Conservation (phyloP, 1,140 invertebrate genomes). For the Stegodyphus mimosarum region DNA sequence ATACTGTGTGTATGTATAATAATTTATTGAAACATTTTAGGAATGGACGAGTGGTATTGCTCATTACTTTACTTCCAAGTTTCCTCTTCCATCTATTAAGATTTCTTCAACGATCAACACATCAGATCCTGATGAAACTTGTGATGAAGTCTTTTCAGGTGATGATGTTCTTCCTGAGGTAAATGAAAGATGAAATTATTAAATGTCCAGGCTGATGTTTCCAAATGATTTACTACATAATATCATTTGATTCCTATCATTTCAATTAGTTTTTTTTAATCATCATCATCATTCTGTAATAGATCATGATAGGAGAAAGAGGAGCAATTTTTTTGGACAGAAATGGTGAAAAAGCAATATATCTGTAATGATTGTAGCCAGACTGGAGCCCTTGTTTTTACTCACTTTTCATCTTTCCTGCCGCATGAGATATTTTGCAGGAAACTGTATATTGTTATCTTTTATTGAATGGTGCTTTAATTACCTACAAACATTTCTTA, state of each 20-base stretch:
- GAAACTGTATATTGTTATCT: too few relatives aligned
- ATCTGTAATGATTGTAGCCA: too few relatives aligned
- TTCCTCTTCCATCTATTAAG: not conserved
- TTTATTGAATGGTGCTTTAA: too few relatives aligned
- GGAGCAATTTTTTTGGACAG: too few relatives aligned
- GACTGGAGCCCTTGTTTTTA: too few relatives aligned
- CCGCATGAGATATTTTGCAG: too few relatives aligned
- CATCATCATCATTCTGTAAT: not conserved
- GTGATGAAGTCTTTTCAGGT: constrained; percentile 4
- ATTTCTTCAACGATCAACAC: not conserved
- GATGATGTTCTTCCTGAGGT: constrained; percentile 5
- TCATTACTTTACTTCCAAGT: not conserved
- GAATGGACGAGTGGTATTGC: constrained; percentile 34
- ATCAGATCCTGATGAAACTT: not conserved
- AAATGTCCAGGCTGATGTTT: not conserved
- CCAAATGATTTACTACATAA: constrained; percentile 8
- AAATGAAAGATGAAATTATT: not conserved
- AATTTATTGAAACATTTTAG: not conserved
- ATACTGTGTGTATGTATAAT: too few relatives aligned
- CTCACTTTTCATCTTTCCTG: too few relatives aligned
- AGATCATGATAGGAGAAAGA: too few relatives aligned
- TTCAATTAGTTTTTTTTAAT: not conserved
- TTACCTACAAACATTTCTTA: too few relatives aligned
- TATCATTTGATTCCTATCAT: not conserved
- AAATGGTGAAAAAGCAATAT: too few relatives aligned